Base-by-base conservation (phyloP, 1,140 invertebrate genomes). In the Drosophila lacteicornis region DNA sequence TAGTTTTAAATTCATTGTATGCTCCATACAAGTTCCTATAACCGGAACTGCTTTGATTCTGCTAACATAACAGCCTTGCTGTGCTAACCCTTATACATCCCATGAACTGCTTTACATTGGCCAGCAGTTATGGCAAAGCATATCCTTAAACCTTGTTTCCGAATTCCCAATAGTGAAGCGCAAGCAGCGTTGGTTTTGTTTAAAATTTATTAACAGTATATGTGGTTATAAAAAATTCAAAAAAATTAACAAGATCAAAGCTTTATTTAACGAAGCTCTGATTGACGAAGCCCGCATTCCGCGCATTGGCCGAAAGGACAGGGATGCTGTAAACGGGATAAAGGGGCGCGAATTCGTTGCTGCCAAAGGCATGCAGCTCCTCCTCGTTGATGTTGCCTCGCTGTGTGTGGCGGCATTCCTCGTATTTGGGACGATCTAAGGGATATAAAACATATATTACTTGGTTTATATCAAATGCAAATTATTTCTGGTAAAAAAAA, bases 251-350 rank as follows among this genome's bases (percentile, higher is more conserved):
- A n/a, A 19, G 4, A 0, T 0, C 0, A 1, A 27, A 15, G 19
- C 27, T 43, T 51, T 61, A 87, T n/a, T 86, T 87, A 2, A 73
- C 66, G 49, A 75, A 90, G 42, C 77, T 84, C 55, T 88, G 80
- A 45, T 88, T 88, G 13, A 85, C 62, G 11, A 61, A 70, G 1
- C 85, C 84, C 11, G 67, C 81, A 61, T 80, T 87, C 19, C 19
- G 50, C 11, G 61, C 60, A 60, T 69, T 75, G 12, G 80, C 27
- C 3, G 69, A 60, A 8, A 73, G 40, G 33, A 79, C 53, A 0
- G 92, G 79, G 42, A 91, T 68, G 38, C 77, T 75, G 51, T 91
- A 92, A 11, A 92, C 91, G 0, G 92, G 92, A 92, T 92, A 92
- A 19, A 91, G 65, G 1, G 92, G 92, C 4, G 90, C 79, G 61